phyloP scores from a whole-genome alignment of 2,888 invertebrate genomes.

The Cenopis cana region DNA sequence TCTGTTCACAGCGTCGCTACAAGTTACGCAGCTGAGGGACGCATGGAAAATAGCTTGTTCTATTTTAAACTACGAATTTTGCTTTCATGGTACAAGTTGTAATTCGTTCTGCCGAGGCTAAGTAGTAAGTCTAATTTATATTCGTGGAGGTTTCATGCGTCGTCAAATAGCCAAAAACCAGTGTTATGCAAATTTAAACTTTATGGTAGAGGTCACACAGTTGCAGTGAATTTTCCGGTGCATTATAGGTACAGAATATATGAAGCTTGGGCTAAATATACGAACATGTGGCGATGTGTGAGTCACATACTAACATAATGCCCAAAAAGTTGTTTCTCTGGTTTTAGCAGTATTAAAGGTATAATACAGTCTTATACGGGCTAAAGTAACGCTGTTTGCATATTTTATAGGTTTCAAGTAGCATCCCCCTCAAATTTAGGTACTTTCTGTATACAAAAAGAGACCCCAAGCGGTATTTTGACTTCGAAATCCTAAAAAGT shows the following conservation, averaged over 20 bases:
- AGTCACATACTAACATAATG: background rate
- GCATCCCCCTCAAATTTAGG: background rate
- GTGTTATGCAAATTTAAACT: constrained; percentile 21
- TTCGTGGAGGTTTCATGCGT: constrained; percentile 10
- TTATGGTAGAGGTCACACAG: background rate
- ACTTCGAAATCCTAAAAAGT: too few species aligned
- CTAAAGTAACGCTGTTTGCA: background rate
- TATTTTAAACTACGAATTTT: constrained; percentile 1
- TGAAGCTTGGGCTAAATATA: background rate
- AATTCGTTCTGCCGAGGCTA: background rate
- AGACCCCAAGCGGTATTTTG: background rate
- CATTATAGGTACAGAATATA: constrained; percentile 11
- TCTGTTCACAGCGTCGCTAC: background rate
- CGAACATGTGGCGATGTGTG: constrained; percentile 1
- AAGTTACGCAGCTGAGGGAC: background rate
- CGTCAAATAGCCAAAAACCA: background rate
- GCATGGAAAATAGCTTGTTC: background rate
- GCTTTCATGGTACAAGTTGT: background rate
- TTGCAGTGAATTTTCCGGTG: constrained; percentile 10
- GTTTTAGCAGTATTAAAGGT: background rate
- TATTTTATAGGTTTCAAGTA: background rate
- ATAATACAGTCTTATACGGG: background rate
- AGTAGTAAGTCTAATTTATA: constrained; percentile 8
- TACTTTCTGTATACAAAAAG: background rate
- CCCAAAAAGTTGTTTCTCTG: background rate